A percentile compares a stretch with the other conserved stretches of the same genome.
These are phyloP conservation scores for Galleria mellonella DNA, from an alignment of 1,140 invertebrate species.

Conservation along the genomic window DNA sequence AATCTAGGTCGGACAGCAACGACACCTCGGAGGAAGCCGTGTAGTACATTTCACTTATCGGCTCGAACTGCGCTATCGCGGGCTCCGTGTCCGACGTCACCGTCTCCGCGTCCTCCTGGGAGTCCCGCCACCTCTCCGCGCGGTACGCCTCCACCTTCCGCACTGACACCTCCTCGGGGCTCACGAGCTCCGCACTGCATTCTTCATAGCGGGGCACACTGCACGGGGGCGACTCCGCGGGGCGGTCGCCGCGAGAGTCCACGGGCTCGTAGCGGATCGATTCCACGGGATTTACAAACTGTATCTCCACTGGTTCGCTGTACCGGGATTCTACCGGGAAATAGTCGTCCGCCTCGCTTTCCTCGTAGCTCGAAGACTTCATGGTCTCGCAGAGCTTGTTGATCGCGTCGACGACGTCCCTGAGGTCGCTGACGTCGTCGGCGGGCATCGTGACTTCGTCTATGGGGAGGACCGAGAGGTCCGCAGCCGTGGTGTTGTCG, in stretches of 20 bases:
- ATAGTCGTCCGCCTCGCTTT: background rate
- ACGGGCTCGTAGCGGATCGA: background rate
- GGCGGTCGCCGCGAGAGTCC: background rate
- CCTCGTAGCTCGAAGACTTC: conserved; percentile 52
- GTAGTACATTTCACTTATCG: conserved; percentile 54
- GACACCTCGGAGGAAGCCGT: conserved; percentile 53
- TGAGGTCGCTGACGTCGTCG: conserved; percentile 58
- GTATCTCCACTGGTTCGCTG: background rate
- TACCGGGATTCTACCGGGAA: background rate
- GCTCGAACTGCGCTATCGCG: conserved; percentile 22
- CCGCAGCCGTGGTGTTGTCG: conserved; percentile 4
- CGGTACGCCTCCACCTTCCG: conserved; percentile 22
- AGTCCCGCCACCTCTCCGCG: conserved; percentile 37
- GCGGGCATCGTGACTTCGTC: conserved; percentile 40
- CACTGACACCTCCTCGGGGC: conserved; percentile 25
- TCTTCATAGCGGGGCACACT: background rate
- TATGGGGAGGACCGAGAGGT: conserved; percentile 36
- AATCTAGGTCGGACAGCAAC: conserved; percentile 39
- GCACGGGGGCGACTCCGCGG: background rate
- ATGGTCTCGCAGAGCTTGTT: conserved; percentile 69
- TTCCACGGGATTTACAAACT: background rate
- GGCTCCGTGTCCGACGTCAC: conserved; percentile 17
- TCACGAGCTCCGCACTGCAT: conserved; percentile 13
- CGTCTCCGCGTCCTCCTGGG: conserved; percentile 11
- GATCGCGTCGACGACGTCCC: conserved; percentile 71